Base-by-base conservation (phyloP, 2,797 vertebrate genomes). In the Labroides dimidiatus region DNA sequence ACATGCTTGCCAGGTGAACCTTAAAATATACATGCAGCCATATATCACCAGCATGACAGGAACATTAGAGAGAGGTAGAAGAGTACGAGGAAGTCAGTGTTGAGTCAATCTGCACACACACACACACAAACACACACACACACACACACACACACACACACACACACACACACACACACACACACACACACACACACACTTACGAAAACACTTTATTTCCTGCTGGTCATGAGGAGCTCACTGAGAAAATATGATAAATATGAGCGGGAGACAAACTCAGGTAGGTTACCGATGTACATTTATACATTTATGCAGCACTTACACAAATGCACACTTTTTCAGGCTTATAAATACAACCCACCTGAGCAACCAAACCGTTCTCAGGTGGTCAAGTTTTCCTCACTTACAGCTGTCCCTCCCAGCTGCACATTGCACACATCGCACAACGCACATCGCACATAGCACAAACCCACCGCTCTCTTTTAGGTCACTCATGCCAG, bases 11-110 rank as follows among this genome's bases (percentile, higher is more conserved):
- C 89, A 89, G 87, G 84, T 92, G 89, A 93, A 91, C 90, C 91
- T 84, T 91, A 92, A 90, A 91, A 93, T 88, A 91, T 92, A 91
- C 91, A 92, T 89, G 91, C 79, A 82, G 75, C 81, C 86, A 92
- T 92, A 91, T 84, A 92, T 91, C 92, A 91, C 52, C 50, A 69
- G 68, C 76, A 80, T 89, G 91, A 91, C 88, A 93, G 89, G 87
- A 90, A 85, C 88, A 92, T 93, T 91, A 92, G 76, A 85, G 75
- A 64, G 77, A 75, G 73, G 74, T 77, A 81, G 60, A 58, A 62
- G 61, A 78, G 72, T 69, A 62, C 60, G 58, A 65, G 59, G 79
- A 80, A 82, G 84, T 69, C 82, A 72, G 50, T 75, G 78, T 84
- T 19, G 57, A 81, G 79, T 72, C 75, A 82, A 67, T 84, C 69